Conservation (phyloP, 2,797 vertebrate genomes). For the Tangara arthus region DNA sequence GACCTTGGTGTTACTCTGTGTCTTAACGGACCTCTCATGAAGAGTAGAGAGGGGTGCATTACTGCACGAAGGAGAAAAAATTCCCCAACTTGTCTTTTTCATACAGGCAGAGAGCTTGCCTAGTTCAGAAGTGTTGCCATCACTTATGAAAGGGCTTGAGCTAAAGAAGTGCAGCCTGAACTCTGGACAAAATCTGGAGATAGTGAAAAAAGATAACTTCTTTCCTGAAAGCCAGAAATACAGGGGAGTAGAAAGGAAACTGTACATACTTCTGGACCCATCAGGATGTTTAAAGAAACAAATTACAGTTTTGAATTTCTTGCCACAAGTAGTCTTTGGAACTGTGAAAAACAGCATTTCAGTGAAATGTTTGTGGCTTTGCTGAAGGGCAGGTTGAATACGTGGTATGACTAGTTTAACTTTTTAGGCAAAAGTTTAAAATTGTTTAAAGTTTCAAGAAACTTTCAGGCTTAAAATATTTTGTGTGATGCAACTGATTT, state of each 20-base stretch:
- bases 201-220: background rate
- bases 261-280: background rate
- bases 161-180: background rate
- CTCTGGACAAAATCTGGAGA: background rate
- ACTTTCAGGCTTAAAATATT: background rate
- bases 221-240: background rate
- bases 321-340: background rate
- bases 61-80: background rate
- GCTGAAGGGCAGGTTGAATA: background rate
- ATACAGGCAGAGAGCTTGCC: background rate
- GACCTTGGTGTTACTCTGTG: background rate
- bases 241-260: background rate
- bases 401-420: background rate
- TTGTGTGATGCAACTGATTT: background rate
- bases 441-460: background rate
- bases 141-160: background rate
- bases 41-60: background rate
- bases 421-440: background rate
- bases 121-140: background rate
- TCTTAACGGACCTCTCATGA: background rate
- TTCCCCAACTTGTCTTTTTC: background rate
- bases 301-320: background rate
- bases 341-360: background rate
- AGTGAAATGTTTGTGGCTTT: background rate
- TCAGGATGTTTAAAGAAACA: background rate